These are phyloP conservation scores for Epinotia brunnichana DNA, from an alignment of 2,888 invertebrate species.

Conservation along the genomic window DNA sequence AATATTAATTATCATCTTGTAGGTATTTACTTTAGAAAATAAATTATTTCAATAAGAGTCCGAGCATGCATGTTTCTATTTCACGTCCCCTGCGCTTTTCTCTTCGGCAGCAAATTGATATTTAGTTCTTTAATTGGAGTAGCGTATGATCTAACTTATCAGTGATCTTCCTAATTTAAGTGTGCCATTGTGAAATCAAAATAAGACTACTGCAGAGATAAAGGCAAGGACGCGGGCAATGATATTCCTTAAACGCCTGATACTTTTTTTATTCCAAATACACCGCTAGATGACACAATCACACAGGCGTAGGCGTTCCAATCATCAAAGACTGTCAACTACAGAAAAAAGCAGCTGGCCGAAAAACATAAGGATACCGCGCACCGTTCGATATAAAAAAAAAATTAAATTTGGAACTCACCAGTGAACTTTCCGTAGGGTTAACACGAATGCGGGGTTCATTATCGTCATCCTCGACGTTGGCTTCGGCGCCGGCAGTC, in stretches of 20 bases:
- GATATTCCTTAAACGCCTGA: slow-evolving; percentile 9
- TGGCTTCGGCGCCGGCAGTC: slow-evolving; percentile 80
- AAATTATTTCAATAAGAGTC: neutral
- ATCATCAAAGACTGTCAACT: slow-evolving; percentile 8
- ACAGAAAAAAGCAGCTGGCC: slow-evolving; percentile 1
- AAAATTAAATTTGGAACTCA: slow-evolving; percentile 59
- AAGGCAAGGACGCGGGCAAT: no score
- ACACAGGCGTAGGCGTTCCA: slow-evolving; percentile 8
- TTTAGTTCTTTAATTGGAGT: neutral
- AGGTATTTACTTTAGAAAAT: no score
- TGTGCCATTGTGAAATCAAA: neutral
- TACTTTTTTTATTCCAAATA: neutral
- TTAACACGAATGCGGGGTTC: slow-evolving; percentile 81
- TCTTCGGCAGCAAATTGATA: neutral
- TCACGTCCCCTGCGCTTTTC: neutral
- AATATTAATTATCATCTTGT: no score
- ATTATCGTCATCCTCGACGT: slow-evolving; percentile 79
- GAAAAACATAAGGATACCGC: neutral
- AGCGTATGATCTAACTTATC: neutral
- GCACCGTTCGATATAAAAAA: neutral
- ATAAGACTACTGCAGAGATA: neutral
- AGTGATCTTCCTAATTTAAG: neutral
- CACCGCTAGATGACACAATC: neutral
- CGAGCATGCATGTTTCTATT: neutral
- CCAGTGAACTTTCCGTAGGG: slow-evolving; percentile 81